Percentiles rank a stretch among this genome's conserved stretches.
Conservation (phyloP, 2,888 invertebrate species). For the Caradrina kadenii region DNA sequence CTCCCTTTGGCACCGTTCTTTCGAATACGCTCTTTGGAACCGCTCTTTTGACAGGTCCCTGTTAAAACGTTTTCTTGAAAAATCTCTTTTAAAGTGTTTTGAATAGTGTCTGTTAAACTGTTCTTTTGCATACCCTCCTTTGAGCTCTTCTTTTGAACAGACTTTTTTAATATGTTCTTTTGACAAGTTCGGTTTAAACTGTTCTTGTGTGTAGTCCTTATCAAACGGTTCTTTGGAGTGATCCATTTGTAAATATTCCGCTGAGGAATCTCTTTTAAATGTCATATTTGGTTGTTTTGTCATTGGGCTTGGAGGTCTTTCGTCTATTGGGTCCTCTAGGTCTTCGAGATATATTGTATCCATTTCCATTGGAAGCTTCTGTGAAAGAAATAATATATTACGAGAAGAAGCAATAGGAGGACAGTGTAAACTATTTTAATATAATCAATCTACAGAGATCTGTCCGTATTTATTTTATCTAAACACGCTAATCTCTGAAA, state of each 20-base stretch:
- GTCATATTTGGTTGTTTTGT: neutral
- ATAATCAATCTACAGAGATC: no score
- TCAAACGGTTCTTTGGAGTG: conserved; percentile 28
- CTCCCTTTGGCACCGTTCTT: conserved; percentile 26
- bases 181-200: no score
- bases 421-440: no score
- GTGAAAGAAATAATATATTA: conserved; percentile 15
- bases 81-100: no score
- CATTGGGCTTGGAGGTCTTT: neutral
- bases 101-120: neutral
- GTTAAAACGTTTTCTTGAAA: neutral
- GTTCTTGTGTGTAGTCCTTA: conserved; percentile 25
- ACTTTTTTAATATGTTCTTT: conserved; percentile 29
- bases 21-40: neutral
- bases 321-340: neutral
- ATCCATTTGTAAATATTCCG: no score
- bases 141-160: no score
- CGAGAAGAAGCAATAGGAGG: neutral
- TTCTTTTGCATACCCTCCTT: conserved; percentile 19
- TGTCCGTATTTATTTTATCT: no score
- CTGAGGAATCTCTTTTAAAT: neutral
- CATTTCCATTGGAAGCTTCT: conserved; percentile 50
- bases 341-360: conserved; percentile 52
- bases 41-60: neutral
- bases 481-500: no score